Evolutionary conservation across 2,113 vertebrate species (phyloP).

Genomic region (Dinomys branickii): DNA sequence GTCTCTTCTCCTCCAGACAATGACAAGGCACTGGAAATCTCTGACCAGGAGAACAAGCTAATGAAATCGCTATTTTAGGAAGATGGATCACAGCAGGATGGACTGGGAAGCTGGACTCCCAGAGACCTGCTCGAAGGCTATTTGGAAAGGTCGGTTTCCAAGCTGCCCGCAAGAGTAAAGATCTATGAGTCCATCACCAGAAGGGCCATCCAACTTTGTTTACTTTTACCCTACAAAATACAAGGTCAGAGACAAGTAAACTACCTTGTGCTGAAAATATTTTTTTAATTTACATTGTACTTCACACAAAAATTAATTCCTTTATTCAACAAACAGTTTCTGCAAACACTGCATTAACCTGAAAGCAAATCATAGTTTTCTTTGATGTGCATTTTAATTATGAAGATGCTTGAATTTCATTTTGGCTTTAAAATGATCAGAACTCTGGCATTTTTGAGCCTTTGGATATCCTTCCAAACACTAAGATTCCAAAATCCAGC

Average conservation of each 20-base stretch:
- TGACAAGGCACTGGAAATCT: conserved; percentile 12
- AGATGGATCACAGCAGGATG: conserved; percentile 56
- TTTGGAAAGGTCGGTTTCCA: conserved; percentile 65
- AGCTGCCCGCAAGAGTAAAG: conserved; percentile 58
- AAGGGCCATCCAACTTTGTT: conserved; percentile 57
- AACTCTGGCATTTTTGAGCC: background rate
- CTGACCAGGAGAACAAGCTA: conserved; percentile 61
- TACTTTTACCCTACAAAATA: conserved; percentile 65
- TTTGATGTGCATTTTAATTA: conserved; percentile 59
- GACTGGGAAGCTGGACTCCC: conserved; percentile 28
- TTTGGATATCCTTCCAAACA: background rate
- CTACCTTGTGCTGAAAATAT: conserved; percentile 36
- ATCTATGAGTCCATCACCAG: conserved; percentile 64
- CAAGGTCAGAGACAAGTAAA: conserved; percentile 59
- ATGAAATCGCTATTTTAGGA: conserved; percentile 66
- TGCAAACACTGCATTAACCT: conserved; percentile 17
- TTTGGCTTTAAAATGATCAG: conserved; percentile 18
- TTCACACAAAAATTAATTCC: conserved; percentile 70
- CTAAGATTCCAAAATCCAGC: conserved; percentile 2
- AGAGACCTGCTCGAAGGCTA: conserved; percentile 48
- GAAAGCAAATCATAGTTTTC: conserved; percentile 57
- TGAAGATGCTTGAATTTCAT: background rate
- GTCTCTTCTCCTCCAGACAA: conserved; percentile 36
- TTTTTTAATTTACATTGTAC: conserved; percentile 69
- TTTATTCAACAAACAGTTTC: conserved; percentile 64